Conservation (phyloP, 2,113 vertebrate genomes). For the Osmerus mordax region DNA sequence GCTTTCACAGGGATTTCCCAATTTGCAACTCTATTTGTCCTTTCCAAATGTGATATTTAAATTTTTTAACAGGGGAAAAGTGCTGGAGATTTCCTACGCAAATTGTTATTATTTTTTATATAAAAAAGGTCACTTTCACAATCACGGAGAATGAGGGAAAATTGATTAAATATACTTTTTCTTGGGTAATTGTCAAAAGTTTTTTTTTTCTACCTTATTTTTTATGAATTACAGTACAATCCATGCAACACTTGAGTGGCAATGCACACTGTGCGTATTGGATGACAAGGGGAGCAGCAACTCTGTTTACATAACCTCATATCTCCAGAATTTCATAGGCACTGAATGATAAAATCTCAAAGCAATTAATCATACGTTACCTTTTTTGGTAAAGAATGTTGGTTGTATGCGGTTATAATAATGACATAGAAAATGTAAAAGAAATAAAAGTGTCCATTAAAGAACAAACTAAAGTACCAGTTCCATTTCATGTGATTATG, state of each 20-base stretch:
- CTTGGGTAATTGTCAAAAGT: too few species aligned
- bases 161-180: too few species aligned
- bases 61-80: not conserved
- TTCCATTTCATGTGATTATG: not conserved
- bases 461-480: not conserved
- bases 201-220: too few species aligned
- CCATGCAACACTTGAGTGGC: not conserved
- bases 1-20: not conserved
- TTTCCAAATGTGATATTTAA: not conserved
- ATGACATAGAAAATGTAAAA: not conserved
- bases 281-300: not conserved
- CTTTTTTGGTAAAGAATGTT: not conserved
- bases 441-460: not conserved
- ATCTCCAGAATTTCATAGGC: conserved; percentile 31
- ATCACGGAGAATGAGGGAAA: too few species aligned
- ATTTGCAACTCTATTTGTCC: not conserved
- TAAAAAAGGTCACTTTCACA: not conserved
- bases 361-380: not conserved
- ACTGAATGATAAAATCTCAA: conserved; percentile 22
- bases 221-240: not conserved
- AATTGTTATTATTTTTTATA: not conserved
- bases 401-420: not conserved
- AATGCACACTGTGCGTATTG: not conserved
- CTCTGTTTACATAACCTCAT: conserved; percentile 8
- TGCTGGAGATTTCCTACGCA: not conserved